Evolutionary conservation across 2,113 vertebrate genomes (phyloP), one percentile per base, ranked within the genome.

Genomic region (Pyxicephalus adspersus): DNA sequence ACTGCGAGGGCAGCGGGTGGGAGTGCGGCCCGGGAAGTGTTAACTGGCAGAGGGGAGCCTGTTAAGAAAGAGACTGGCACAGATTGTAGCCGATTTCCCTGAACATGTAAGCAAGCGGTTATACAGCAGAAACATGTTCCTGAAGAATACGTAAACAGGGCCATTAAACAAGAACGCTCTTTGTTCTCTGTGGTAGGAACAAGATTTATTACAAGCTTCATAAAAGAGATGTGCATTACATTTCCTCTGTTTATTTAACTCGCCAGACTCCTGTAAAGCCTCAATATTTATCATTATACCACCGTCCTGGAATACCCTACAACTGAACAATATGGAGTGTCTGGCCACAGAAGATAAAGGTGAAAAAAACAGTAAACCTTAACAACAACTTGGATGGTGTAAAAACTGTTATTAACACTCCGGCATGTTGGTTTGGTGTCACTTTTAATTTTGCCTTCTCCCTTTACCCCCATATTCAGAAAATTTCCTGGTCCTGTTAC

Each of bases 141-240:
- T 31, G 51, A 57, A 26, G 68, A 71, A 52, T 7, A 52, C 18
- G 50, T 68, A 23, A 50, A 25, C 38, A 51, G 38, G 1, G 9
- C n/a, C 65, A 5, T n/a, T 28, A 54, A 5, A 72, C 68, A 72
- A 55, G 51, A 55, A 3, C 68, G 19, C 25, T 52, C 52, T 72
- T 72, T 72, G 68, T 72, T 72, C 51, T 72, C 26, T 31, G 68
- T 26, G 68, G 68, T 57, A n/a, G 51, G 0, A 55, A 50, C 19
- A 72, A 51, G 67, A 72, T 72, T 72, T 72, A 72, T 55, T 29
- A 19, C 51, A 71, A 71, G 13, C 45, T 28, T 54, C 66, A 54
- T 28, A 71, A 71, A 71, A 71, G 26, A 18, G 17, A 22, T 17
- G n/a, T 3, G 50, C 45, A 25, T 38, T 50, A 25, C 23, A 16